Percentiles rank a stretch among this genome's conserved stretches.
Evolutionary conservation across 2,888 invertebrate genomes (phyloP).

Genomic region (Harpalus rufipes): DNA sequence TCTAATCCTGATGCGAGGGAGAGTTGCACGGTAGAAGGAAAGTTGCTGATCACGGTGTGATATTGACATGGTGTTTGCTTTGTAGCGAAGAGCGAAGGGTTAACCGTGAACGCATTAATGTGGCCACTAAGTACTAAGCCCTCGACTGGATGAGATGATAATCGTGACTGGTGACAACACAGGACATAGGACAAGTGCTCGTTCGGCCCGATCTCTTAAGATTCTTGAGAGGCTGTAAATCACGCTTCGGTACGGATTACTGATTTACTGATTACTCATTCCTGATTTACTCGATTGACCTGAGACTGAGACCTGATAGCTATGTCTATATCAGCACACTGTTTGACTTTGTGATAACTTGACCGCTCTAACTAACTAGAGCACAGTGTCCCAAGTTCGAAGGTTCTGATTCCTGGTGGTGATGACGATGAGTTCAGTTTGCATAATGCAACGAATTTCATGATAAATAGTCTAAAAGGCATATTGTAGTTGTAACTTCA

Average conservation of each 20-base stretch:
- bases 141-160: neutral
- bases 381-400: no score
- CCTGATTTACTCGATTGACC: neutral
- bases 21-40: neutral
- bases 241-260: constrained; percentile 25
- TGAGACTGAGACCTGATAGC: no score
- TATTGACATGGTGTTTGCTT: constrained; percentile 46
- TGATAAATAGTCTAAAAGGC: no score
- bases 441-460: no score
- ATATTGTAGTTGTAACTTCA: no score
- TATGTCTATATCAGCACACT: neutral
- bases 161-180: neutral
- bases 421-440: no score
- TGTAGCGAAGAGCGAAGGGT: constrained; percentile 18
- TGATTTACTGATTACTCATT: constrained; percentile 5
- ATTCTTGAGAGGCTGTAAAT: constrained; percentile 30
- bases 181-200: neutral
- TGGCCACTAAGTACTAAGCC: constrained; percentile 11
- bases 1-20: neutral
- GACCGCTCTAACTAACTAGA: neutral
- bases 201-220: constrained; percentile 12
- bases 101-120: constrained; percentile 27
- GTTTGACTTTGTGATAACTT: neutral
- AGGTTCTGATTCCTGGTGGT: no score
- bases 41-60: constrained; percentile 24